Base-by-base conservation (phyloP, 2,113 vertebrate species). In the Elaphurus davidianus region DNA sequence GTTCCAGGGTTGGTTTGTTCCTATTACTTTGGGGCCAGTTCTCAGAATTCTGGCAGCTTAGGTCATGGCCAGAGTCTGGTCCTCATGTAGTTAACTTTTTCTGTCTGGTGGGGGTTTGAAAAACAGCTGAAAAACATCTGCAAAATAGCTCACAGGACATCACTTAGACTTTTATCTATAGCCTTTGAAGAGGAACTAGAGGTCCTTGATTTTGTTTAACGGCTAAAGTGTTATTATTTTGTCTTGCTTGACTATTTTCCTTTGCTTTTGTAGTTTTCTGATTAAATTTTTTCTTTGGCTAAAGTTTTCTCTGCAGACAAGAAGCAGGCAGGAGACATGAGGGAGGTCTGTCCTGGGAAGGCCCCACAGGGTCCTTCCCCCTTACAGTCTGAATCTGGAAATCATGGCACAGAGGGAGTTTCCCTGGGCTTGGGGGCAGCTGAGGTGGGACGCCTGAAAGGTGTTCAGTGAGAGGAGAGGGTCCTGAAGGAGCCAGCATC, bases 381-480 rank as follows among this genome's bases (percentile, higher is more conserved):
- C 2, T 5, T 54, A 36, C 50, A 36, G n/a, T 67, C 45, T 2
- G 15, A 47, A 64, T 52, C 64, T 86, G 21, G n/a, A 55, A 1
- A 25, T 76, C 3, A 0, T 52, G 67, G 25, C 36, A 6, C 15
- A 4, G 23, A 81, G 33, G 21, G 9, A n/a, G n/a, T 17, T 27
- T 43, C 15, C 12, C 8, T 25, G 14, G 7, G 43, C 23, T 27
- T 23, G 14, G 82, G 52, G 40, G 36, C 79, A 78, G 30, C 43
- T 11, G 40, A 17, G 0, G 6, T 27, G 45, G 27, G n/a, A 5
- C 5, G 55, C n/a, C 27, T 6, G n/a, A 25, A 0, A 30, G 40
- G 60, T 19, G 14, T n/a, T 40, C 6, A 12, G 15, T n/a, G 27
- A 54, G 50, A 47, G 50, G 30, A 64, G 62, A 54, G 47, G 71